Base-by-base conservation (phyloP, 2,797 vertebrate genomes). In the Sternarchorhynchus goeldii region DNA sequence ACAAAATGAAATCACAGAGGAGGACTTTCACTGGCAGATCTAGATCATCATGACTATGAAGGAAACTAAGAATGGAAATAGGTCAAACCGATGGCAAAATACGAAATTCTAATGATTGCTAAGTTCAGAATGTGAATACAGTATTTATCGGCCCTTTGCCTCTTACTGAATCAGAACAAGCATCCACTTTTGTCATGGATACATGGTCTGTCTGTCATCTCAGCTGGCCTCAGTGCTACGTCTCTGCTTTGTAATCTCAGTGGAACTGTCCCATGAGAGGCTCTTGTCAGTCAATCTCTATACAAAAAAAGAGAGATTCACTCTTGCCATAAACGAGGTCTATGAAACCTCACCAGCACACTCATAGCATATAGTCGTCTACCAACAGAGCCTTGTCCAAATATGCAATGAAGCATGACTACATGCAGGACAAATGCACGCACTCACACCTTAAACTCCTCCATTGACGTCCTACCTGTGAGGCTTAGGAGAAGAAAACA, bases 281-380 rank as follows among this genome's bases (percentile, higher is more conserved):
- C 34, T 55, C 57, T 72, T 56, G 71, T 79, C 64, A 79, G 53
- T 79, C 64, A 74, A 58, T 39, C 69, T 72, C 55, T 74, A 55
- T 25, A 74, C 34, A 59, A 73, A 57, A 66, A 73, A 57, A 66
- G 58, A 72, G 70, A 74, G 64, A 75, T 66, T 69, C 45, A 62
- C 21, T 55, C 12, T 67, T n/a, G 32, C 36, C 20, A 57, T 80
- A 80, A 69, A 80, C 3, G 67, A 75, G 17, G 57, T 39, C 56
- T 55, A 16, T 62, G 36, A 50, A 45, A n/a, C 14, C 29, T 55
- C 62, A 7, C 39, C 67, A 70, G 17, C 67, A 59, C 14, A 41
- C 34, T 50, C 31, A 50, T 55, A 62, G 78, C 64, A 18, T 34
- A 69, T 21, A 56, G 65, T 79, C 57, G 57, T 79, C 65, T 75